Conservation (phyloP, 2,113 vertebrate species). For the Callipepla squamata region DNA sequence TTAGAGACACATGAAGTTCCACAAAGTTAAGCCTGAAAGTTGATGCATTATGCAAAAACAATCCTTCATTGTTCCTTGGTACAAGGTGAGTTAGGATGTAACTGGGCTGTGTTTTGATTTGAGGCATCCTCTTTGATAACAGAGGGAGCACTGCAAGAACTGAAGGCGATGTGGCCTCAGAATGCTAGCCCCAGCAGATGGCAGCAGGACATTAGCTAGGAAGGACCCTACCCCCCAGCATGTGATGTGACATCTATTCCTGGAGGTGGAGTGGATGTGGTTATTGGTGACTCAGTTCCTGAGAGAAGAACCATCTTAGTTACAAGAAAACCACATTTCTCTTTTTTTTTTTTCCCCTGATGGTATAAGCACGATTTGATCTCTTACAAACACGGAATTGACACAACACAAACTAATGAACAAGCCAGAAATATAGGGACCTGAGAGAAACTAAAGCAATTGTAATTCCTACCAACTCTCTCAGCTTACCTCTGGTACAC, state of each 20-base stretch:
- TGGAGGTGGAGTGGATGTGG: constrained; percentile 50
- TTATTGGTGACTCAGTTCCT: constrained; percentile 56
- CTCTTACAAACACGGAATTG: not conserved
- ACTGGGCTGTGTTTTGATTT: not conserved
- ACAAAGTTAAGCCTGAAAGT: not conserved
- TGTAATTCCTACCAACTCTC: not conserved
- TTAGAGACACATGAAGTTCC: not conserved
- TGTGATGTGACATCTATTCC: constrained; percentile 9
- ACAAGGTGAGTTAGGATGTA: not conserved
- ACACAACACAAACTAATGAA: not conserved
- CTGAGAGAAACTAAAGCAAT: not conserved
- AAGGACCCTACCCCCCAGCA: accelerated
- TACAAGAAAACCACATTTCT: not conserved
- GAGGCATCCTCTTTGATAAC: not conserved
- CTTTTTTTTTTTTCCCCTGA: not conserved
- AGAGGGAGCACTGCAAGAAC: not conserved
- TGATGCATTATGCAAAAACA: not conserved
- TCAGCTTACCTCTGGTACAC: not conserved
- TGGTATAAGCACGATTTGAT: not conserved
- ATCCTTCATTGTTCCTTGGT: accelerated
- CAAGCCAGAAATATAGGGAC: not conserved
- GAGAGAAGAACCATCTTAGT: constrained; percentile 23
- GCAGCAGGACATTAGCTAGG: constrained; percentile 51
- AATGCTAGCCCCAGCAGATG: constrained; percentile 38
- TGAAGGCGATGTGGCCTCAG: not conserved